phyloP scores from a whole-genome alignment of 1,140 invertebrate genomes.

The Araneus ventricosus region DNA sequence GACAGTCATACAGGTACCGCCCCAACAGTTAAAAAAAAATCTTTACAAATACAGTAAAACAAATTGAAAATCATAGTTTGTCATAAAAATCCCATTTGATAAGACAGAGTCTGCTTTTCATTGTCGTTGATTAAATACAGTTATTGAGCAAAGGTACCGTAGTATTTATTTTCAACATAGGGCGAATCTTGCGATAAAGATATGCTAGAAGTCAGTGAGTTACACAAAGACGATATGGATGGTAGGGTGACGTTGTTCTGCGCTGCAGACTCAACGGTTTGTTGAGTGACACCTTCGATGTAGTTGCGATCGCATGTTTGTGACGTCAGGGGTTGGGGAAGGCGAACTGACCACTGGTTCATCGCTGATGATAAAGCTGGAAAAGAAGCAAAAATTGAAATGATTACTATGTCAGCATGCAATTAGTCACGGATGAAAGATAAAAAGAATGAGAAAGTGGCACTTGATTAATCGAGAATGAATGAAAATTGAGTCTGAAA shows the following conservation, averaged over 20 bases:
- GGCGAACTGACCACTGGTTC: conserved; percentile 33
- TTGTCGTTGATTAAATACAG: too few relatives aligned
- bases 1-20: too few relatives aligned
- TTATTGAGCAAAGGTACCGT: conserved; percentile 56
- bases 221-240: conserved; percentile 58
- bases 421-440: background rate
- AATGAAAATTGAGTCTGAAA: too few relatives aligned
- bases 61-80: too few relatives aligned
- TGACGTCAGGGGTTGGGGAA: conserved; percentile 22
- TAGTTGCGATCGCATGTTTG: conserved; percentile 44
- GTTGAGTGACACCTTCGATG: background rate
- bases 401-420: background rate
- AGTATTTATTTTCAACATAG: conserved; percentile 60
- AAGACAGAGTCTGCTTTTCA: too few relatives aligned
- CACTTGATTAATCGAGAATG: too few relatives aligned
- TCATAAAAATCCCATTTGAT: too few relatives aligned
- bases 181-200: background rate
- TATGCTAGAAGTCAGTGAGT: conserved; percentile 37
- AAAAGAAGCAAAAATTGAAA: background rate
- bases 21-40: too few relatives aligned
- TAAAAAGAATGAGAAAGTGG: too few relatives aligned
- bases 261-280: background rate
- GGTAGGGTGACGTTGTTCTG: conserved; percentile 41
- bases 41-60: too few relatives aligned
- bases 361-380: background rate